These are phyloP conservation scores for Oreocharis arfaki DNA, from an alignment of 2,113 vertebrate genomes.

Conservation along the genomic window DNA sequence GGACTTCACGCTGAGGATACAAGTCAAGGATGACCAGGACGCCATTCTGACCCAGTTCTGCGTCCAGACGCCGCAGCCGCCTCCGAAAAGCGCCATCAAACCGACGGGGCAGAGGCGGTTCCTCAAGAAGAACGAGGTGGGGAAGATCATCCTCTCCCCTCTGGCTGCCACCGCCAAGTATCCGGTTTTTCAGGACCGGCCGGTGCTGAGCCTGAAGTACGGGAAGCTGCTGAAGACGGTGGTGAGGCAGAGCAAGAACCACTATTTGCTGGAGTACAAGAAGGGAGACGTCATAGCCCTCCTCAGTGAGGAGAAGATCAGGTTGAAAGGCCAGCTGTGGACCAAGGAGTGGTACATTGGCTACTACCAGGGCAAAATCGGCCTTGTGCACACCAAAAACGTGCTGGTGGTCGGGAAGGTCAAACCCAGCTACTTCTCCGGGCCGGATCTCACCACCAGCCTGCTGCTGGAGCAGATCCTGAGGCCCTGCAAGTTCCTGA, in stretches of 20 bases:
- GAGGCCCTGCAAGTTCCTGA: slow-evolving; percentile 92
- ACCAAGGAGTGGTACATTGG: slow-evolving; percentile 97
- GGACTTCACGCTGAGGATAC: slow-evolving; percentile 88
- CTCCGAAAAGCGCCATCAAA: slow-evolving; percentile 83
- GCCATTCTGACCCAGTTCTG: slow-evolving; percentile 91
- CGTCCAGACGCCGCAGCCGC: slow-evolving; percentile 88
- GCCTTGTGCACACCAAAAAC: slow-evolving; percentile 91
- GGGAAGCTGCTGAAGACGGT: slow-evolving; percentile 93
- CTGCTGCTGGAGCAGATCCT: slow-evolving; percentile 89
- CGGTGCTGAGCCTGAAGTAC: slow-evolving; percentile 84
- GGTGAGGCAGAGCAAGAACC: slow-evolving; percentile 89
- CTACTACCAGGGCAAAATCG: slow-evolving; percentile 89
- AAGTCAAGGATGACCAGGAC: slow-evolving; percentile 87
- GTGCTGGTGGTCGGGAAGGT: slow-evolving; percentile 87
- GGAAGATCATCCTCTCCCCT: slow-evolving; percentile 91
- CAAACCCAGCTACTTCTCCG: slow-evolving; percentile 80
- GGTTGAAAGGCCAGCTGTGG: slow-evolving; percentile 91
- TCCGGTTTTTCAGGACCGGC: slow-evolving; percentile 88
- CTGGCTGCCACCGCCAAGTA: slow-evolving; percentile 84
- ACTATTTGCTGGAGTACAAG: slow-evolving; percentile 92
- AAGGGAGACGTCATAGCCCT: slow-evolving; percentile 90
- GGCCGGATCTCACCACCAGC: slow-evolving; percentile 86
- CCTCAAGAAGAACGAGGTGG: slow-evolving; percentile 93
- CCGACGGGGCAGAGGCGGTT: slow-evolving; percentile 84
- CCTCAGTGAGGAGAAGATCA: slow-evolving; percentile 91